A percentile compares a stretch with the other conserved stretches of the same genome.
phyloP scores from a whole-genome alignment of 2,888 invertebrate genomes.

The Drosophila kanekoi region DNA sequence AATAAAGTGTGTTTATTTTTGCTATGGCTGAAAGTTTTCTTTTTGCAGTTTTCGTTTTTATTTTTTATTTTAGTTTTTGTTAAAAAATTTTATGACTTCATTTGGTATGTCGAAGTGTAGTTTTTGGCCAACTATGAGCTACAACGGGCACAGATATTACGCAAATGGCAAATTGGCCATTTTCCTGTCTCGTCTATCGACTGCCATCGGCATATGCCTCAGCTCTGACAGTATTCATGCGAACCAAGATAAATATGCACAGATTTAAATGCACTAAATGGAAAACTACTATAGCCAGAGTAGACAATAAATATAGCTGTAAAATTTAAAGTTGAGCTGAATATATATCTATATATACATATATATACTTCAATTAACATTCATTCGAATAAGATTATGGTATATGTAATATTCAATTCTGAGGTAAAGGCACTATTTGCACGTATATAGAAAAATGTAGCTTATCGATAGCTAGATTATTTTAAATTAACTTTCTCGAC shows the following conservation, averaged over 20 bases:
- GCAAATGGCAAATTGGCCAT: constrained; percentile 71
- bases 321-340: too few species aligned
- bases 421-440: too few species aligned
- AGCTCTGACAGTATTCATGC: constrained; percentile 16
- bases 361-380: not conserved
- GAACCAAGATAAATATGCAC: constrained; percentile 53
- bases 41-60: constrained; percentile 22
- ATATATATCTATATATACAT: not conserved
- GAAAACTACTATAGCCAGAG: not conserved
- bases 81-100: constrained; percentile 73
- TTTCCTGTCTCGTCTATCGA: constrained; percentile 57
- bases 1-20: constrained; percentile 73
- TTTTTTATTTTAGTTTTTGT: constrained; percentile 44
- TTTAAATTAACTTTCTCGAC: not conserved
- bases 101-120: constrained; percentile 50
- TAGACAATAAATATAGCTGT: not conserved
- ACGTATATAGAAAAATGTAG: not conserved
- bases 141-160: constrained; percentile 56
- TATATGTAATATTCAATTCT: too few species aligned
- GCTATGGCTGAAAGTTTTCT: constrained; percentile 57
- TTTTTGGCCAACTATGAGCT: constrained; percentile 18
- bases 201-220: constrained; percentile 47
- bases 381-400: not conserved
- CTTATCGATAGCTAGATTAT: not conserved
- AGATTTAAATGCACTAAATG: constrained; percentile 37